Percentiles rank a stretch among this genome's conserved stretches.
Evolutionary conservation across 2,797 vertebrate species (phyloP).

Genomic region (Hoplostethus atlanticus): DNA sequence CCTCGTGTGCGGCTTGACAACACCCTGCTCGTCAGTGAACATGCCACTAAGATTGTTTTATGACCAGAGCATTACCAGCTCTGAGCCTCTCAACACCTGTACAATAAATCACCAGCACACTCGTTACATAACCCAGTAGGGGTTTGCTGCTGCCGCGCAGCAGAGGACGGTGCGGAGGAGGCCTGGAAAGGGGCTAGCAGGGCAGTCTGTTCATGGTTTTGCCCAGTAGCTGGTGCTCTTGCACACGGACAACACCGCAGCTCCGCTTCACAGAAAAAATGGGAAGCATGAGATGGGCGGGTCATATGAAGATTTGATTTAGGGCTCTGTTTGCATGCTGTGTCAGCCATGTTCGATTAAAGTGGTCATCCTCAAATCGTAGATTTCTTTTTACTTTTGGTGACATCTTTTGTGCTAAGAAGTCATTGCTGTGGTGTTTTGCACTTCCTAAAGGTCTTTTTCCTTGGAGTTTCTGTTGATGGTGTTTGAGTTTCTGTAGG

Average conservation of each 20-base stretch:
- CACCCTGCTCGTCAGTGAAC: slow-evolving; percentile 52
- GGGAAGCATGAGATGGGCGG: background rate
- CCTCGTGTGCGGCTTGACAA: slow-evolving; percentile 60
- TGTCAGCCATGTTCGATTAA: no score
- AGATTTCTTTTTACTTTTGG: no score
- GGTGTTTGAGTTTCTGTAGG: no score
- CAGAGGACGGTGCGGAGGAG: slow-evolving; percentile 30
- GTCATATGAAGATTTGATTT: background rate
- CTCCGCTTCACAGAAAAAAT: background rate
- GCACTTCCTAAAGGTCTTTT: no score
- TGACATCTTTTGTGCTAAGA: no score
- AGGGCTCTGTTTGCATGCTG: background rate
- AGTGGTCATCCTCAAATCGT: no score
- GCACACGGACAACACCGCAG: slow-evolving; percentile 10
- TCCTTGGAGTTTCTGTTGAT: no score
- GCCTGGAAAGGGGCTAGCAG: slow-evolving; percentile 2
- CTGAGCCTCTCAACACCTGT: slow-evolving; percentile 79
- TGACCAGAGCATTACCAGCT: slow-evolving; percentile 47
- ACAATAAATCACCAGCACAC: slow-evolving; percentile 77
- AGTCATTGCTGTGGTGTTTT: no score
- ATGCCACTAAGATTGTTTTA: slow-evolving; percentile 75
- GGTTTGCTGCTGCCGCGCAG: slow-evolving; percentile 43
- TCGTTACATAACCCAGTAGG: slow-evolving; percentile 70
- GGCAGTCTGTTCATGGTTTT: background rate
- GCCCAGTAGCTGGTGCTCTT: slow-evolving; percentile 18